Conservation (phyloP, 2,797 vertebrate genomes). For the Malacoraja senta region DNA sequence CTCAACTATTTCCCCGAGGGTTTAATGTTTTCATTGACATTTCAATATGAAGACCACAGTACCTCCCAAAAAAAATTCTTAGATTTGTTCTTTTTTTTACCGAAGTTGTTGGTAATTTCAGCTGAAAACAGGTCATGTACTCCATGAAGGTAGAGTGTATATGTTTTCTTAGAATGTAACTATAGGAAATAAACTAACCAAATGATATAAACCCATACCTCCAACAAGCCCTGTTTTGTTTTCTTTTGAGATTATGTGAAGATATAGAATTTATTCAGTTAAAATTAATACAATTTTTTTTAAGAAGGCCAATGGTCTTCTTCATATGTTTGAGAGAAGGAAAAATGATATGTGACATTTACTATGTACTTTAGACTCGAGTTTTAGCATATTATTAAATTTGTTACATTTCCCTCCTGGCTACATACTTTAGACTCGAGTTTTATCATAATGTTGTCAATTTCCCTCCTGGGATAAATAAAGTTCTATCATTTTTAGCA, state of each 20-base stretch:
- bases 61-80: background rate
- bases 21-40: background rate
- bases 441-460: background rate
- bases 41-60: background rate
- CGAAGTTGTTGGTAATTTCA: background rate
- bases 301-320: background rate
- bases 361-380: background rate
- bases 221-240: background rate
- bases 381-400: background rate
- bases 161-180: background rate
- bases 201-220: background rate
- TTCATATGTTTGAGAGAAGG: background rate
- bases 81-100: background rate
- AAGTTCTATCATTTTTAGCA: background rate
- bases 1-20: background rate
- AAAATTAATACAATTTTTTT: background rate
- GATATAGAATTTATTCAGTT: background rate
- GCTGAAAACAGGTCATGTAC: background rate
- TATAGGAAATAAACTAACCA: background rate
- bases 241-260: background rate
- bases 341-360: background rate
- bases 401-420: background rate
- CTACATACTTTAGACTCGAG: background rate
- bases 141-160: background rate
- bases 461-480: too few species aligned